Evolutionary conservation across 2,888 invertebrate species (phyloP).

Genomic region (Resseliella maxima): DNA sequence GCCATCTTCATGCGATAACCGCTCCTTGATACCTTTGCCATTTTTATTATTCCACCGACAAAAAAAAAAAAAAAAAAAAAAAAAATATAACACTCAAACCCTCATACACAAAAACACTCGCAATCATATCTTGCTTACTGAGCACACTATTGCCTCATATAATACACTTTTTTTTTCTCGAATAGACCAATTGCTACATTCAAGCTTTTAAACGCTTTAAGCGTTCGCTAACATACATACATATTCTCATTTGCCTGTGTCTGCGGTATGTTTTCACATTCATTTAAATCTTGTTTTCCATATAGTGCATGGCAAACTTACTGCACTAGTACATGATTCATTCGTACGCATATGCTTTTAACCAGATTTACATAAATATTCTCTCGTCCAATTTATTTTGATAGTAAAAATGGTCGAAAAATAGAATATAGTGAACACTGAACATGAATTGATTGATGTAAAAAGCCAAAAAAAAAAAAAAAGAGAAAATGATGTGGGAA

Average conservation of each 20-base stretch:
- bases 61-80: background rate
- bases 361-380: conserved; percentile 15
- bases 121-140: background rate
- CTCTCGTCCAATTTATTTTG: background rate
- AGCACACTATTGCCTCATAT: background rate
- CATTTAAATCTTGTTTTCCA: background rate
- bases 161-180: background rate
- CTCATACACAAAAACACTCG: background rate
- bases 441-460: conserved; percentile 18
- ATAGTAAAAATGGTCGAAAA: background rate
- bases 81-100: background rate
- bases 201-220: background rate
- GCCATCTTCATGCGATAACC: background rate
- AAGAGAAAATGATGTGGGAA: too few relatives aligned
- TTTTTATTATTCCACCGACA: background rate
- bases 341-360: background rate
- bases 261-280: background rate
- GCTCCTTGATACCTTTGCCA: conserved; percentile 19
- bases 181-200: background rate
- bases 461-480: background rate
- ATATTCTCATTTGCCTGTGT: background rate
- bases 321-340: too few relatives aligned
- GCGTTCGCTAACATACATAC: background rate
- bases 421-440: too few relatives aligned
- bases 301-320: background rate